Base-by-base conservation (phyloP, 1,140 invertebrate genomes). In the Pogonognathellus flavescens region DNA sequence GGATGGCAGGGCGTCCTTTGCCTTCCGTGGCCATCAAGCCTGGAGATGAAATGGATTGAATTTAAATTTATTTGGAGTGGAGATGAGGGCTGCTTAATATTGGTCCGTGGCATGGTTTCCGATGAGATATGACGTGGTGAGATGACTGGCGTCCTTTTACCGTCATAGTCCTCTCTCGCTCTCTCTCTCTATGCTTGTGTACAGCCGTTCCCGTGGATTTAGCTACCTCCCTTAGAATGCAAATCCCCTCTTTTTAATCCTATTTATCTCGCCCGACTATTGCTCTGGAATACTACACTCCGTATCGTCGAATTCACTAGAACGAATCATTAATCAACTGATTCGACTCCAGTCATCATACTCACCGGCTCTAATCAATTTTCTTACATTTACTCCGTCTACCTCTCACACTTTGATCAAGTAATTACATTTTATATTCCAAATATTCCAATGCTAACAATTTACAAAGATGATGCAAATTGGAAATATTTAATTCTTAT, bases 321-420 rank as follows among this genome's bases (percentile, higher is more conserved):
- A 72, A 84, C 53, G 60, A 41, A 86, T 87, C 87, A 88, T 88
- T 88, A 88, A 88, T 88, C 87, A 88, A 88, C 18, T 82, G 82
- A 88, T 88, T 88, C 18, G 84, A 84, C 76, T 84, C 84, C 62
- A 66, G 72, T 84, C 53, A 80, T 55, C 84, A 85, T 41, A 80
- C 84, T 50, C 86, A 66, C 85, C 62, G 50, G 25, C 84, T 85
- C 18, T 82, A 57, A 31, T 57, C 83, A 52, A 84, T 76, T 82
- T 59, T 52, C 50, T 72, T 84, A 70, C 52, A 41, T 41, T 41
- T 41, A 41, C 31, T 41, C 31, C 31, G 31, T 41, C 31, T 41
- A 41, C 31, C 31, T 41, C 31, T 41, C 31, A 41, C 6, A 41
- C 6, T 41, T 41, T 41, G 31, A 41, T 41, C 6, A 41, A 41